A percentile compares a stretch with the other conserved stretches of the same genome.
Evolutionary conservation across 2,113 vertebrate species (phyloP).

Genomic region (Nannospalax galili): DNA sequence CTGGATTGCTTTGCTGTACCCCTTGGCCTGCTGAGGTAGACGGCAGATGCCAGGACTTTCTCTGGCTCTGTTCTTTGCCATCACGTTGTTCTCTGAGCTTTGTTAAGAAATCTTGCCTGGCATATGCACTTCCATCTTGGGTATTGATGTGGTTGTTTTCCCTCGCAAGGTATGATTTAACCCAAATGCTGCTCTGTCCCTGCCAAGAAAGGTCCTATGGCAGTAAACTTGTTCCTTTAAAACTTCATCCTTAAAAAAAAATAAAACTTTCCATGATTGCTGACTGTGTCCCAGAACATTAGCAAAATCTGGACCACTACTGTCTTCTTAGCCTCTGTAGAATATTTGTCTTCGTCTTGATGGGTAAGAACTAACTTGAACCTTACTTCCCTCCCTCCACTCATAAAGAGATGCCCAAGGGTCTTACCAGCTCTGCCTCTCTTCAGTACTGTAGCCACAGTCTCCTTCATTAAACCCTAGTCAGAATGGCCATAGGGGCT

Average conservation of each 20-base stretch:
- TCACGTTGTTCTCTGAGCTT: not conserved
- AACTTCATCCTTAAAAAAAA: not conserved
- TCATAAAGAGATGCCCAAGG: not conserved
- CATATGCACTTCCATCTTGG: not conserved
- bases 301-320: not conserved
- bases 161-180: not conserved
- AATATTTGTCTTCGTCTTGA: not conserved
- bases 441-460: too few species aligned
- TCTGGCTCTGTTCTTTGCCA: not conserved
- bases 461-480: not conserved
- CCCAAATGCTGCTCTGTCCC: not conserved
- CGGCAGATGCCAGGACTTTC: not conserved
- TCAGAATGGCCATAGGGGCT: not conserved
- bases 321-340: not conserved
- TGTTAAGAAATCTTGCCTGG: not conserved
- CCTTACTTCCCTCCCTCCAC: not conserved
- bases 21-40: not conserved
- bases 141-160: not conserved
- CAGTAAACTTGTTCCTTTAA: not conserved
- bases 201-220: not conserved
- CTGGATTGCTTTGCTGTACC: not conserved
- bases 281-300: not conserved
- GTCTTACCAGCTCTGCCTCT: not conserved
- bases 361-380: not conserved
- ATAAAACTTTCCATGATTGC: not conserved